These are phyloP conservation scores for Ceraclea dissimilis DNA, from an alignment of 2,888 invertebrate species.

Conservation along the genomic window DNA sequence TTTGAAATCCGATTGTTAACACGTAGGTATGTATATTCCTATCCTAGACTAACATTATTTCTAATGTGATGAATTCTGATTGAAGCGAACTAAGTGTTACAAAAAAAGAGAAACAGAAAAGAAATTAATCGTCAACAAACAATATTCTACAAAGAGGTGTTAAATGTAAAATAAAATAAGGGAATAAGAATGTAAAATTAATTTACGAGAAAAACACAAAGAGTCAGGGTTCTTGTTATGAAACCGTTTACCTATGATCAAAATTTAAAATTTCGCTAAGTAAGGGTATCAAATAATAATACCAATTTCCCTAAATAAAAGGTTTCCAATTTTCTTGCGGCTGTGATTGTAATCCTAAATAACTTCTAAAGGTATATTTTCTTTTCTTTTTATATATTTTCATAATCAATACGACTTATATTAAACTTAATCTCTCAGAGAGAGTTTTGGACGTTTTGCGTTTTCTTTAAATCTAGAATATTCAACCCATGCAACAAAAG, in stretches of 20 bases:
- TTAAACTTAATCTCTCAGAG: slow-evolving; percentile 23
- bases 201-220: not conserved
- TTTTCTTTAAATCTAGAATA: slow-evolving; percentile 19
- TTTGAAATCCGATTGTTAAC: no score
- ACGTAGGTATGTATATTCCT: not conserved
- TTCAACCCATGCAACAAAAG: slow-evolving; percentile 16
- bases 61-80: not conserved
- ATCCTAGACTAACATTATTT: not conserved
- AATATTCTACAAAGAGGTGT: no score
- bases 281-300: not conserved
- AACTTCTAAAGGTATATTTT: slow-evolving; percentile 2
- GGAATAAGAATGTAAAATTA: no score
- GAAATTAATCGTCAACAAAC: not conserved
- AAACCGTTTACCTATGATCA: not conserved
- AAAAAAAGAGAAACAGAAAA: not conserved
- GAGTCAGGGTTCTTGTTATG: not conserved
- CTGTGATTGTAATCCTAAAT: not conserved
- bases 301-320: not conserved
- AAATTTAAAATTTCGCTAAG: not conserved
- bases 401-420: not conserved
- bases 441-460: slow-evolving; percentile 26
- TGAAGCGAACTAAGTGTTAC: not conserved
- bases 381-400: slow-evolving; percentile 1
- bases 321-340: not conserved
- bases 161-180: no score